These are phyloP conservation scores for Gymnogyps californianus DNA, from an alignment of 2,113 vertebrate genomes.

Conservation along the genomic window DNA sequence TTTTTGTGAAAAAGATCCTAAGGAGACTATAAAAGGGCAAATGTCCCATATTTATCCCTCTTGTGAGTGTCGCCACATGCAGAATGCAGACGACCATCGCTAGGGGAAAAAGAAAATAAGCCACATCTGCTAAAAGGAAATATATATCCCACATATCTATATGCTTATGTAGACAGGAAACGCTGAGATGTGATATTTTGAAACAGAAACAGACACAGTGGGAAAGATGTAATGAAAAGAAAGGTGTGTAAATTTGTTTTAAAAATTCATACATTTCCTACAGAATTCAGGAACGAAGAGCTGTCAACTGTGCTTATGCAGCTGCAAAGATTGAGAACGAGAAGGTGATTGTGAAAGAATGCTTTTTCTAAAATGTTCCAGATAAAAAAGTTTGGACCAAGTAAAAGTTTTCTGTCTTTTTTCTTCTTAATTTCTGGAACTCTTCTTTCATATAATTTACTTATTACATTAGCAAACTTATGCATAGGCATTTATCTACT, in stretches of 20 bases:
- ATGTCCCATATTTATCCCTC: conserved; percentile 6
- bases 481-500: neutral
- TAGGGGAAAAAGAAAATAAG: neutral
- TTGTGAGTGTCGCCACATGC: neutral
- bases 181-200: neutral
- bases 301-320: neutral
- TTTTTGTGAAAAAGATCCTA: conserved; percentile 31
- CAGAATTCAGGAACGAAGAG: neutral
- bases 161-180: neutral
- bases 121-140: neutral
- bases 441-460: neutral
- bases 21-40: conserved; percentile 1
- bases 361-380: neutral
- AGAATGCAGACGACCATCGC: neutral
- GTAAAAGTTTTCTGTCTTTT: neutral
- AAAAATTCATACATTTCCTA: neutral
- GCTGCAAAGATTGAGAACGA: neutral
- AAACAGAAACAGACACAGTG: neutral
- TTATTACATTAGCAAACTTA: neutral
- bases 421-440: neutral
- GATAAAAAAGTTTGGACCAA: neutral
- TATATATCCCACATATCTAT: neutral
- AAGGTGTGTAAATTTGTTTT: neutral
- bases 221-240: neutral
- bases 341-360: neutral